Conservation (phyloP, 92 coral and sea anemone genomes). For the Hydrozoanthus gracilis region DNA sequence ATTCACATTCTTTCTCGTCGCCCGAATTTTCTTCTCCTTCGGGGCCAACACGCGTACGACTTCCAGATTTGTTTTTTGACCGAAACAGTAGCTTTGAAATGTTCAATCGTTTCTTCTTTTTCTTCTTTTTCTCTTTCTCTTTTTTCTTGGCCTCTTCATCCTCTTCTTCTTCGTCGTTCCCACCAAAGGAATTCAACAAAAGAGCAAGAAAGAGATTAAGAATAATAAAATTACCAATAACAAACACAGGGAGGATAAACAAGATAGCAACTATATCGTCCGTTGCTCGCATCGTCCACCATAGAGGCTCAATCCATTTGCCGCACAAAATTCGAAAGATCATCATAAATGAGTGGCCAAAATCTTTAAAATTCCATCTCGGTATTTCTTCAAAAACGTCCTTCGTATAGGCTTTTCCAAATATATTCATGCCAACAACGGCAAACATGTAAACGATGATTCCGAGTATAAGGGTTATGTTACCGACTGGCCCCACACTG, state of each 20-base stretch:
- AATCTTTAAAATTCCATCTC: slow-evolving; percentile 93
- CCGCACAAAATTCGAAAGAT: slow-evolving; percentile 96
- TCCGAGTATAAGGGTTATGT: slow-evolving; percentile 93
- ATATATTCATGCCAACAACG: slow-evolving; percentile 97
- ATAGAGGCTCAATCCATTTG: slow-evolving; percentile 97
- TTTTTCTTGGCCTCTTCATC: slow-evolving; percentile 84
- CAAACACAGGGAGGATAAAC: slow-evolving; percentile 89
- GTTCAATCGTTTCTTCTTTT: slow-evolving; percentile 60
- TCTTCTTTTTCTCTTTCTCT: slow-evolving; percentile 70
- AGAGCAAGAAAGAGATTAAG: slow-evolving; percentile 96
- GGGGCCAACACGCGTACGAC: slow-evolving; percentile 88
- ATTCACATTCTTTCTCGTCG: slow-evolving; percentile 67
- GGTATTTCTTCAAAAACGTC: slow-evolving; percentile 62
- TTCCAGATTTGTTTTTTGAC: slow-evolving; percentile 71
- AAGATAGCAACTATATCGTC: slow-evolving; percentile 70
- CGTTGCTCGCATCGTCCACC: slow-evolving; percentile 91
- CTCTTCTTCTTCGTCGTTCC: slow-evolving; percentile 79
- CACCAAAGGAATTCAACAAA: slow-evolving; percentile 94
- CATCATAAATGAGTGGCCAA: slow-evolving; percentile 97
- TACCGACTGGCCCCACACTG: slow-evolving; percentile 97
- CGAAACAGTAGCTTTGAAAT: slow-evolving; percentile 60
- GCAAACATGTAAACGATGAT: slow-evolving; percentile 98
- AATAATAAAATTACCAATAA: slow-evolving; percentile 95
- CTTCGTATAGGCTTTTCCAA: slow-evolving; percentile 51
- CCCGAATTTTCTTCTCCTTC: slow-evolving; percentile 72